A percentile compares a stretch with the other conserved stretches of the same genome.
Evolutionary conservation across 2,888 invertebrate genomes (phyloP).

Genomic region (Neoascia interrupta): DNA sequence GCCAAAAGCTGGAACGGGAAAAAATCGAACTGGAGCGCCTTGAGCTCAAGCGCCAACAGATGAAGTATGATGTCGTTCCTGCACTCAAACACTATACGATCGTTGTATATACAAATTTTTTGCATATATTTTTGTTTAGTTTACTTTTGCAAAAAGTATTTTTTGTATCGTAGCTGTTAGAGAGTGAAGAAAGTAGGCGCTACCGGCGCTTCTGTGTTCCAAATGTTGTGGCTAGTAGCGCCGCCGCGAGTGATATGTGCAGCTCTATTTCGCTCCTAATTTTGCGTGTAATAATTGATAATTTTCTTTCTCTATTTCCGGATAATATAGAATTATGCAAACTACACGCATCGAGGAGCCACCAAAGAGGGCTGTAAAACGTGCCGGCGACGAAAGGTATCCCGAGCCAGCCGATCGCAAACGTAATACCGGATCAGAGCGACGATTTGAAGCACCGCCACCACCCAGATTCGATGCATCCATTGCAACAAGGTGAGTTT

Average conservation of each 20-base stretch:
- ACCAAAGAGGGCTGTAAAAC: slow-evolving; percentile 77
- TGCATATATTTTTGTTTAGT: slow-evolving; percentile 18
- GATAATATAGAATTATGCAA: slow-evolving; percentile 76
- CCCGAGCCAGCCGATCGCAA: slow-evolving; percentile 77
- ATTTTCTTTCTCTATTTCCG: slow-evolving; percentile 47
- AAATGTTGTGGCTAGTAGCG: slow-evolving; percentile 64
- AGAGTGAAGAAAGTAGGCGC: slow-evolving; percentile 30
- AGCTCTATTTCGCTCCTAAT: not conserved
- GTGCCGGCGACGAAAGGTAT: slow-evolving; percentile 77
- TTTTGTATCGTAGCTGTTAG: slow-evolving; percentile 18
- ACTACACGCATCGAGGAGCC: slow-evolving; percentile 77
- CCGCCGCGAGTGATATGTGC: slow-evolving; percentile 33
- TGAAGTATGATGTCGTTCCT: slow-evolving; percentile 81
- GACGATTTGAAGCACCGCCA: slow-evolving; percentile 79
- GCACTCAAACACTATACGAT: slow-evolving; percentile 48
- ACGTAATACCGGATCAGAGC: slow-evolving; percentile 73
- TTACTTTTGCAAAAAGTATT: slow-evolving; percentile 27
- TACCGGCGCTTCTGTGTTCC: slow-evolving; percentile 57
- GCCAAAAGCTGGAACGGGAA: slow-evolving; percentile 88
- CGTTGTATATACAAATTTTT: slow-evolving; percentile 45
- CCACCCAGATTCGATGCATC: slow-evolving; percentile 79
- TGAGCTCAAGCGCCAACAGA: slow-evolving; percentile 90
- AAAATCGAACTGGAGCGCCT: slow-evolving; percentile 89
- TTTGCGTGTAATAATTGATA: slow-evolving; percentile 16
- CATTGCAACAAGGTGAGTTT: slow-evolving; percentile 76